Base-by-base conservation (phyloP, 92 coral and sea anemone species). In the Porites evermanni region DNA sequence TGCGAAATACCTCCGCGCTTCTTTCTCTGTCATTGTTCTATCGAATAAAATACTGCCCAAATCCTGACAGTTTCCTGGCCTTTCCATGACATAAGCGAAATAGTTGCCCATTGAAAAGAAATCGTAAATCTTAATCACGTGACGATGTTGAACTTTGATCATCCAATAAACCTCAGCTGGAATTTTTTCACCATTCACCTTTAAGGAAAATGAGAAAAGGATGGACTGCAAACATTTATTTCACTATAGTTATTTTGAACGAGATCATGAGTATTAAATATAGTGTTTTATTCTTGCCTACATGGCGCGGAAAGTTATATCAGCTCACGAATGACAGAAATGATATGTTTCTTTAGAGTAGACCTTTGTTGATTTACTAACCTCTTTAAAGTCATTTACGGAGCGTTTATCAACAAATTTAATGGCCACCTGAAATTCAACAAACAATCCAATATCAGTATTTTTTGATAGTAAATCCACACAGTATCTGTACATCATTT, bases 61-160 rank as follows among this genome's bases (percentile, higher is more conserved):
- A 10, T 76, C 80, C 24, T 26, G 67, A 8, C 65, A 76, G 47
- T 3, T 26, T 53, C 51, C 44, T 21, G 80, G 80, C 12, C 67
- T 76, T 32, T 76, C 80, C 80, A 76, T 76, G n/a, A 76, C 80
- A 11, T 7, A 54, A 4, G 19, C 80, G 38, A 13, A 76, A 20
- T 61, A 20, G 32, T 76, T 52, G 12, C 56, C 10, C 11, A 6
- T 23, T 26, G 65, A 20, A 16, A 76, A 76, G 80, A 14, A 17
- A 16, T 76, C 38, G 80, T 54, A 61, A 19, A 76, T 21, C 44
- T 76, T 26, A n/a, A 53, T 54, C 13, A 76, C 67, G 50, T 56
- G 65, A n/a, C 65, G 80, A 32, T 76, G 80, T 12, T 53, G 80
- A 8, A 20, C 64, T 32, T 76, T 76, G 20, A 12, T 53, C 38